These are phyloP conservation scores for Hyposmocoma kahamanoa DNA, from an alignment of 1,140 invertebrate species.

Conservation along the genomic window DNA sequence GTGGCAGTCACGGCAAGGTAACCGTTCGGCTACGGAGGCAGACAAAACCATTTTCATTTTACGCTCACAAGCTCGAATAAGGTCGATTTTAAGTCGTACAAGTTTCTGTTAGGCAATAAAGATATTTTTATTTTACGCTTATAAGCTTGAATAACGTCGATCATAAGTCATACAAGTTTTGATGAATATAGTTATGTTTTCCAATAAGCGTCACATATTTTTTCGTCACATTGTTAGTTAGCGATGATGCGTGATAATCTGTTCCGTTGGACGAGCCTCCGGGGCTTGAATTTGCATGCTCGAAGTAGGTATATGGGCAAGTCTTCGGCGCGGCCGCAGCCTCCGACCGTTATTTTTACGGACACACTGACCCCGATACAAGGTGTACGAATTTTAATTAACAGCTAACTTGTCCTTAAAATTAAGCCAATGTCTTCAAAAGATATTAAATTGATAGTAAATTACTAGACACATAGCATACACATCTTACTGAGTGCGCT, in stretches of 20 bases:
- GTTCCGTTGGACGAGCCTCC: slow-evolving; percentile 13
- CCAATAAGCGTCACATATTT: neutral
- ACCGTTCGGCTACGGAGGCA: too few relatives aligned
- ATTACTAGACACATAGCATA: too few relatives aligned
- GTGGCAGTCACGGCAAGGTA: too few relatives aligned
- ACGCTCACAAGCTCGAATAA: too few relatives aligned
- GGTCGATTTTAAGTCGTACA: too few relatives aligned
- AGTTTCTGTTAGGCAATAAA: too few relatives aligned
- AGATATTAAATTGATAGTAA: too few relatives aligned
- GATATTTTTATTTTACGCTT: too few relatives aligned
- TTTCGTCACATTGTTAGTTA: slow-evolving; percentile 14
- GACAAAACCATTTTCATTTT: too few relatives aligned
- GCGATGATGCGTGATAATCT: slow-evolving; percentile 15
- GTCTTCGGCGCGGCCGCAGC: slow-evolving; percentile 20
- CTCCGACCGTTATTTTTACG: slow-evolving; percentile 49
- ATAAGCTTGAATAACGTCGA: too few relatives aligned
- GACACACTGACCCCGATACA: slow-evolving; percentile 58
- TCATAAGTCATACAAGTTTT: too few relatives aligned
- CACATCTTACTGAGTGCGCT: too few relatives aligned
- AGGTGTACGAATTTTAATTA: slow-evolving; percentile 34
- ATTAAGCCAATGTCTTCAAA: neutral
- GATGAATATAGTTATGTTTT: neutral
- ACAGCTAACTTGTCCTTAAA: slow-evolving; percentile 15
- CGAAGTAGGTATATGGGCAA: slow-evolving; percentile 26
- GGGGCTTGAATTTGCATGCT: slow-evolving; percentile 20